phyloP scores from a whole-genome alignment of 2,113 vertebrate species.

The Corythoichthys intestinalis region DNA sequence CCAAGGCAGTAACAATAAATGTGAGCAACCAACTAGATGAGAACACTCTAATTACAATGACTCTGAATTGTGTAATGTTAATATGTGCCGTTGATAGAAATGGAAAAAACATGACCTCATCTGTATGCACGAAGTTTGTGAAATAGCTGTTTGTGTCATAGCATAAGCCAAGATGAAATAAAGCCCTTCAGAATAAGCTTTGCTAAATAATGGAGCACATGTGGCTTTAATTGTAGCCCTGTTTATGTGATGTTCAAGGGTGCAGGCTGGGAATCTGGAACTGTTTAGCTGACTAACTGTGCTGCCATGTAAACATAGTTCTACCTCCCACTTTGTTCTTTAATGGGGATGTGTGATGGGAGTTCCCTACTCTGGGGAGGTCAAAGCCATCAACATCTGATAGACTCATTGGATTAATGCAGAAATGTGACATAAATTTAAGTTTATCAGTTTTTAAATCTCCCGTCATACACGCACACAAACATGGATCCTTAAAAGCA shows the following conservation, averaged over 20 bases:
- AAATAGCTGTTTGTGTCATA: not conserved
- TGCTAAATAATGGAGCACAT: constrained; percentile 29
- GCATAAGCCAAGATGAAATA: constrained; percentile 14
- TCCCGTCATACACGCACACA: no score
- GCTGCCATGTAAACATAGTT: constrained; percentile 57
- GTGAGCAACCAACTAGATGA: not conserved
- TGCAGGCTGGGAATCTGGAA: constrained; percentile 29
- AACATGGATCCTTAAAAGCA: no score
- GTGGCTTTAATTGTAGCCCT: constrained; percentile 49
- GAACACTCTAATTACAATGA: not conserved
- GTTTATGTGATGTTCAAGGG: constrained; percentile 45
- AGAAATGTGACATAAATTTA: no score
- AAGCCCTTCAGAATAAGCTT: constrained; percentile 4
- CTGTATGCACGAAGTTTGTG: not conserved
- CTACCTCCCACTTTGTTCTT: constrained; percentile 4
- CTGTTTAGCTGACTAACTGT: constrained; percentile 46
- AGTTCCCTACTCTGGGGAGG: not conserved
- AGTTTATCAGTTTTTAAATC: no score
- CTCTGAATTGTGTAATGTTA: constrained; percentile 14
- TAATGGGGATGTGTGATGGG: not conserved
- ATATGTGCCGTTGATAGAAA: constrained; percentile 4
- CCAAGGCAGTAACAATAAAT: constrained; percentile 1
- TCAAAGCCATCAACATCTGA: not conserved
- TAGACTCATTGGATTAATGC: not conserved
- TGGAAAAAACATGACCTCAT: not conserved